phyloP scores from a whole-genome alignment of 2,113 vertebrate species.

The Silurus glanis region DNA sequence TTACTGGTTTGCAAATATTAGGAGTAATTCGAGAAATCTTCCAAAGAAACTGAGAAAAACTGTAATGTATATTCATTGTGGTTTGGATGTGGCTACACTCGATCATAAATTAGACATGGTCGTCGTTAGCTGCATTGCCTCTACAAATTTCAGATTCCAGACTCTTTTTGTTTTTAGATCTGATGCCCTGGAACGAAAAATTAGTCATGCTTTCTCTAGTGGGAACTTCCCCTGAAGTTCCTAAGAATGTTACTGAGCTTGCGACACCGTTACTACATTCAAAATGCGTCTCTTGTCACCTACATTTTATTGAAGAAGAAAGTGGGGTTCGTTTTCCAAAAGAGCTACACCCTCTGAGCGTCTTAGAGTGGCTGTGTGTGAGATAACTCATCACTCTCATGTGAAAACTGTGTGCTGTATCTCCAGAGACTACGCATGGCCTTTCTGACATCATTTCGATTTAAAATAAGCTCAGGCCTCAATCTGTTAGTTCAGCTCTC shows the following conservation, averaged over 20 bases:
- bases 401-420: conserved; percentile 17
- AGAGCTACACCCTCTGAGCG: neutral
- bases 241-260: neutral
- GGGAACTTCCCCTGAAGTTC: neutral
- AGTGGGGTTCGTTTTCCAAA: neutral
- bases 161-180: neutral
- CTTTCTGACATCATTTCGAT: conserved; percentile 28
- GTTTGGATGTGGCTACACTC: neutral
- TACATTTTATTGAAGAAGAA: neutral
- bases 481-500: conserved; percentile 30
- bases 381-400: conserved; percentile 33
- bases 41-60: no score
- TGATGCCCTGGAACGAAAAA: neutral
- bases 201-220: neutral
- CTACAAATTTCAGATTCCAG: neutral
- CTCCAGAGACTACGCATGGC: conserved; percentile 27
- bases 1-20: no score
- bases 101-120: neutral
- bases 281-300: neutral
- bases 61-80: neutral
- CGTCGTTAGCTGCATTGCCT: neutral
- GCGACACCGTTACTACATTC: neutral
- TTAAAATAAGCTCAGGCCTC: conserved; percentile 13
- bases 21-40: no score
- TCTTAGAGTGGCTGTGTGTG: neutral